A percentile compares a stretch with the other conserved stretches of the same genome.
phyloP scores from a whole-genome alignment of 2,113 vertebrate genomes.

The Dendropsophus ebraccatus region DNA sequence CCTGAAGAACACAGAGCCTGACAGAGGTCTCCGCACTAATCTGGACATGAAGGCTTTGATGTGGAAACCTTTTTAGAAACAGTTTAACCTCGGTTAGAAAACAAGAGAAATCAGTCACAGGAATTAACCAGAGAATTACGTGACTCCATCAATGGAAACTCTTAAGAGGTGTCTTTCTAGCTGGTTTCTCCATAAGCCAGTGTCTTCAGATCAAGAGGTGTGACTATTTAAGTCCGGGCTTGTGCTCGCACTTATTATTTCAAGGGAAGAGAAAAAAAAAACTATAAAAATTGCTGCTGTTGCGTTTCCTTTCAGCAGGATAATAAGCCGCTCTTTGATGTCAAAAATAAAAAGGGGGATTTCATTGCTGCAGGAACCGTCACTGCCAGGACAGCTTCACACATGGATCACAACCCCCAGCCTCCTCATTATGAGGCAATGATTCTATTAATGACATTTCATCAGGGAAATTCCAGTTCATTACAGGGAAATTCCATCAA shows the following conservation, averaged over 20 bases:
- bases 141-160: conserved; percentile 33
- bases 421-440: neutral
- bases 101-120: conserved; percentile 31
- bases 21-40: neutral
- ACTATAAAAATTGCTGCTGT: conserved; percentile 25
- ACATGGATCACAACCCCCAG: conserved; percentile 4
- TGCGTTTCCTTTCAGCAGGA: conserved; percentile 20
- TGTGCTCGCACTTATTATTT: conserved; percentile 22
- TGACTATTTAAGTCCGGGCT: conserved; percentile 25
- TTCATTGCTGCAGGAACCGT: conserved; percentile 5
- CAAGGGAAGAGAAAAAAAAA: conserved; percentile 4
- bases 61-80: conserved; percentile 27
- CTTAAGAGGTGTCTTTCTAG: conserved; percentile 26
- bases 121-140: conserved; percentile 23
- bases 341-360: neutral
- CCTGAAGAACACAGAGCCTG: neutral
- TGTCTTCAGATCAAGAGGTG: conserved; percentile 24
- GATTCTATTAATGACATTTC: neutral
- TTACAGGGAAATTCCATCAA: neutral
- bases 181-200: conserved; percentile 10
- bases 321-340: conserved; percentile 34
- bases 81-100: conserved; percentile 39
- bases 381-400: neutral
- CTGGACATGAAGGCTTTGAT: conserved; percentile 36
- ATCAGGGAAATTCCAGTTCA: neutral